phyloP scores from a whole-genome alignment of 1,140 invertebrate genomes.

The Procambarus clarkii region DNA sequence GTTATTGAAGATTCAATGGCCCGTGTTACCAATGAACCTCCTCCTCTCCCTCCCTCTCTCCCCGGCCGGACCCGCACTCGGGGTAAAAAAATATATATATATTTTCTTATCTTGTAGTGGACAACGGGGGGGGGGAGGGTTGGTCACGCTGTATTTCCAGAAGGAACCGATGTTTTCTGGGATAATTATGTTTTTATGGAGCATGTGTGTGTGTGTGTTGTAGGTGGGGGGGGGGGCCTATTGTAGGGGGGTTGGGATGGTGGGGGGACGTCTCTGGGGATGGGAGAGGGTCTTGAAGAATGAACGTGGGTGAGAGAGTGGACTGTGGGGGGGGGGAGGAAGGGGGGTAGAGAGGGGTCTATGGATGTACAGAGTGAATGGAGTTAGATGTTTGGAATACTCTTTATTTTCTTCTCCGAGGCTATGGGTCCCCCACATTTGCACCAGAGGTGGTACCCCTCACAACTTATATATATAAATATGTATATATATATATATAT shows the following conservation, averaged over 20 bases:
- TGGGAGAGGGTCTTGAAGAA: background rate
- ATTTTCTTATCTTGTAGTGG: slow-evolving; percentile 62
- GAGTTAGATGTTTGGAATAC: no score
- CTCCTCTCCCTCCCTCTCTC: background rate
- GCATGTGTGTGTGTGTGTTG: slow-evolving; percentile 7
- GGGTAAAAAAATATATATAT: slow-evolving; percentile 50
- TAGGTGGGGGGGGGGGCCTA: background rate
- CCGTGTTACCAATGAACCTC: slow-evolving; percentile 41
- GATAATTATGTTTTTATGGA: slow-evolving; percentile 33
- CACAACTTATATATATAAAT: no score
- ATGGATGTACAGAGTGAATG: no score
- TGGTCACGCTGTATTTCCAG: slow-evolving; percentile 44
- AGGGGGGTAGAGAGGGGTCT: no score
- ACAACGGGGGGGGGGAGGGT: slow-evolving; percentile 17
- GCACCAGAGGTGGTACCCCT: no score
- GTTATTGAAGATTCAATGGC: slow-evolving; percentile 68
- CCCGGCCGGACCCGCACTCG: background rate
- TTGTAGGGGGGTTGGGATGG: background rate
- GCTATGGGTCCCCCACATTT: no score
- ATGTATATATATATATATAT: no score
- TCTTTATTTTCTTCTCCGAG: no score
- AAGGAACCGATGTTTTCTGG: slow-evolving; percentile 23
- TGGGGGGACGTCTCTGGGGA: background rate
- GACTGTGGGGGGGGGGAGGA: no score
- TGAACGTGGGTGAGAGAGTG: no score